These are phyloP conservation scores for Barbus barbus DNA, from an alignment of 2,113 vertebrate species.

Conservation along the genomic window DNA sequence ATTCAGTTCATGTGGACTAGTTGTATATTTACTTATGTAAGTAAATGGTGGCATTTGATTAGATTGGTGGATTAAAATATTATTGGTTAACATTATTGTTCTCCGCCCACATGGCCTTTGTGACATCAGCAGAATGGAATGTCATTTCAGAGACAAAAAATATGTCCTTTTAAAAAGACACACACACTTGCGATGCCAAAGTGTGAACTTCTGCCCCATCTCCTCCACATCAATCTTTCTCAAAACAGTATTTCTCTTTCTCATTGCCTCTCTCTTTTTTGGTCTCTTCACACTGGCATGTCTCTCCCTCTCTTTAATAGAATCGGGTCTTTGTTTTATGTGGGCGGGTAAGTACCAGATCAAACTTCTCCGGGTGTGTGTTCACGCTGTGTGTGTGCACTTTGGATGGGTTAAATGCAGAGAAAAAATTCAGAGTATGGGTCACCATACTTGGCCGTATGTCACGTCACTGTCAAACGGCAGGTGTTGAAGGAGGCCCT, in stretches of 20 bases:
- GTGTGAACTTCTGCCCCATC: conserved; percentile 43
- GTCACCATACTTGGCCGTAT: too few relatives aligned
- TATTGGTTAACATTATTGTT: background rate
- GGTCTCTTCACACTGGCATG: background rate
- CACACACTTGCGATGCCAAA: background rate
- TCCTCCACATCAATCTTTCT: conserved; percentile 57
- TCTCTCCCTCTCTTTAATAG: conserved; percentile 35
- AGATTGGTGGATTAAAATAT: background rate
- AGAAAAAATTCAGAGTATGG: too few relatives aligned
- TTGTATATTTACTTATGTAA: background rate
- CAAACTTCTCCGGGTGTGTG: too few relatives aligned
- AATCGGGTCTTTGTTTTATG: conserved; percentile 63
- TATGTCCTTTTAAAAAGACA: background rate
- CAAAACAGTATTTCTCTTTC: conserved; percentile 31
- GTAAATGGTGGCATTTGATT: background rate
- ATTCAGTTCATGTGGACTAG: background rate
- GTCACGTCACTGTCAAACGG: too few relatives aligned
- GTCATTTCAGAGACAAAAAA: background rate
- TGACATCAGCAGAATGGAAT: background rate
- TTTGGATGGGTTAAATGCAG: too few relatives aligned
- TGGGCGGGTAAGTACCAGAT: conserved; percentile 47
- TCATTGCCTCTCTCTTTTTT: conserved; percentile 49
- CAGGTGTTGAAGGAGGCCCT: conserved; percentile 49
- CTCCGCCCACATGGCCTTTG: background rate
- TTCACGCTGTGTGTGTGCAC: too few relatives aligned